Conservation (phyloP, 2,113 vertebrate species). For the Spea multiplicata region DNA sequence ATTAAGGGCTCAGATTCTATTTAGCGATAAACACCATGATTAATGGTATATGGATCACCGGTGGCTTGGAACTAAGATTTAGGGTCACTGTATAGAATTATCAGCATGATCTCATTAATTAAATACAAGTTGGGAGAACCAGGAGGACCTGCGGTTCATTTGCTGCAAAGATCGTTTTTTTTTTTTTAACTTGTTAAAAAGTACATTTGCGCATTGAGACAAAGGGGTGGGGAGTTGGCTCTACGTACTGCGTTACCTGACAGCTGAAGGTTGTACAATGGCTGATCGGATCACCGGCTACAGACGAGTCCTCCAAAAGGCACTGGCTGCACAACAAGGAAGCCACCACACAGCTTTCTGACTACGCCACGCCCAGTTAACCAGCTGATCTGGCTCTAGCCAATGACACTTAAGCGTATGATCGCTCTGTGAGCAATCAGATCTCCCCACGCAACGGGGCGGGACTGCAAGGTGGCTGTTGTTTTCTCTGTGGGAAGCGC, state of each 20-base stretch:
- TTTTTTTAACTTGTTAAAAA: too few species aligned
- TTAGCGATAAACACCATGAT: too few species aligned
- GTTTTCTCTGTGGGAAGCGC: neutral
- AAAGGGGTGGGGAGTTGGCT: too few species aligned
- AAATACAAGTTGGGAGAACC: too few species aligned
- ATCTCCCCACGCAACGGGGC: conserved; percentile 3
- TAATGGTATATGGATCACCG: too few species aligned
- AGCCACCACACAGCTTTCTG: neutral
- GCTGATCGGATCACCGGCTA: neutral
- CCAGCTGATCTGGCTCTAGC: conserved; percentile 26
- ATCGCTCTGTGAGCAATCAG: conserved; percentile 4
- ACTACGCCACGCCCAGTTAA: neutral
- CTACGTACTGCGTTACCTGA: neutral
- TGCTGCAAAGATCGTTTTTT: too few species aligned
- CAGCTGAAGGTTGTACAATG: neutral
- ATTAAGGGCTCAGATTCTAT: too few species aligned
- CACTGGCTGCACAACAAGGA: neutral
- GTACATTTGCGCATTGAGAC: too few species aligned
- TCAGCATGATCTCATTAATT: too few species aligned
- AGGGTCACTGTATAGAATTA: too few species aligned
- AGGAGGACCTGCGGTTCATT: too few species aligned
- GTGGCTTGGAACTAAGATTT: too few species aligned
- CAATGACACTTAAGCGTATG: neutral
- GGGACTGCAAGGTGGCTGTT: neutral
- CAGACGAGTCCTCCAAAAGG: neutral